Conservation (phyloP, 2,888 invertebrate genomes). For the Hemicrepidius hirtus region DNA sequence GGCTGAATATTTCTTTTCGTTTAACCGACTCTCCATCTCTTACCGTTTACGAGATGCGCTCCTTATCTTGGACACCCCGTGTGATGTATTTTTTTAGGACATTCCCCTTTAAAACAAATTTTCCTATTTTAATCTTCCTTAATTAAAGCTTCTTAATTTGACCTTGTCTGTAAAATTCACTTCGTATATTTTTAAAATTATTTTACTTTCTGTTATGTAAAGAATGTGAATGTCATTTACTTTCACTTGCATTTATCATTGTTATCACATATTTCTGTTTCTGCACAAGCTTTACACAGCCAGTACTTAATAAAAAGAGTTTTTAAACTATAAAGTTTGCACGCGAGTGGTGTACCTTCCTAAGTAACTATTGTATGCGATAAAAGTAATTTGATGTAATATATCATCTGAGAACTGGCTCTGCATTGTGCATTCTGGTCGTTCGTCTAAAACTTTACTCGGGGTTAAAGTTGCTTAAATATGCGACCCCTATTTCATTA, state of each 20-base stretch:
- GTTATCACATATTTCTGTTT: not conserved
- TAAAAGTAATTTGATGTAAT: constrained; percentile 44
- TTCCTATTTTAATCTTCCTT: no score
- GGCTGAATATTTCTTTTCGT: no score
- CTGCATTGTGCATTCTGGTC: constrained; percentile 39
- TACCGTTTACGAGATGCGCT: no score
- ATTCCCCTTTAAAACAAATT: no score
- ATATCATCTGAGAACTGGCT: constrained; percentile 25
- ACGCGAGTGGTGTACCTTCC: constrained; percentile 26
- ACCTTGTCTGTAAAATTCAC: no score
- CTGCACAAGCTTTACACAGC: not conserved
- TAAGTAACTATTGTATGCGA: constrained; percentile 37
- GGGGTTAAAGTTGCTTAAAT: constrained; percentile 40
- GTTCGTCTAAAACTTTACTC: constrained; percentile 32
- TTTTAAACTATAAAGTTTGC: constrained; percentile 2
- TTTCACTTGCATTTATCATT: not conserved
- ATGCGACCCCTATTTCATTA: constrained; percentile 45
- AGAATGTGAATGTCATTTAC: no score
- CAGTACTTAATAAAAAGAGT: not conserved
- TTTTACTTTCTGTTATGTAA: no score
- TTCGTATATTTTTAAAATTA: no score
- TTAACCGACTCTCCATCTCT: no score
- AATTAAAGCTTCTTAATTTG: no score
- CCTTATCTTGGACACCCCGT: no score
- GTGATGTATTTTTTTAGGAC: no score